These are phyloP conservation scores for Brachionus angularis DNA, from an alignment of 1,140 invertebrate species.

Conservation along the genomic window DNA sequence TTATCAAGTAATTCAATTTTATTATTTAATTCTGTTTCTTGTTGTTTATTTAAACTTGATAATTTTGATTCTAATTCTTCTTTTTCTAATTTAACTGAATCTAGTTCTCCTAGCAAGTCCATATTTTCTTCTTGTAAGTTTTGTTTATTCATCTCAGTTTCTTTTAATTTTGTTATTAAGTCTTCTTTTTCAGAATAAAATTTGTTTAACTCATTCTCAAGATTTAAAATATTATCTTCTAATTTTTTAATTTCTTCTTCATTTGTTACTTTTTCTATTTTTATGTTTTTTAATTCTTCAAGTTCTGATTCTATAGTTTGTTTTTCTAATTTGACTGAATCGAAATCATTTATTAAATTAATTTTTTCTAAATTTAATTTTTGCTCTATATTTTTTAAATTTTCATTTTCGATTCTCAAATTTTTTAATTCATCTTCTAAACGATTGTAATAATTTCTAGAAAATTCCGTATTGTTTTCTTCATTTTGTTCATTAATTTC, in stretches of 20 bases:
- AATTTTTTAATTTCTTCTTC: too few species aligned
- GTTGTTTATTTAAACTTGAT: too few species aligned
- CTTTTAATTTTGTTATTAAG: not conserved
- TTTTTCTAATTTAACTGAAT: not conserved
- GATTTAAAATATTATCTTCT: not conserved
- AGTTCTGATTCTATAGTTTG: not conserved
- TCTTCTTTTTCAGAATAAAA: not conserved
- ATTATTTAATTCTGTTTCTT: too few species aligned
- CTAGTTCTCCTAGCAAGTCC: slow-evolving; percentile 21
- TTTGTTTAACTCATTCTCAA: not conserved
- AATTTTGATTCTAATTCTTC: not conserved
- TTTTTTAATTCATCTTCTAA: not conserved
- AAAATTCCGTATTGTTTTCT: too few species aligned
- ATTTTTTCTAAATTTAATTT: not conserved
- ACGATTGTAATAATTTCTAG: not conserved
- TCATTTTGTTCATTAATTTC: too few species aligned
- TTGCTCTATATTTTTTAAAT: not conserved
- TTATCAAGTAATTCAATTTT: too few species aligned
- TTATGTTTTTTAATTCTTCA: not conserved
- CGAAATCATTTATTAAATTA: not conserved
- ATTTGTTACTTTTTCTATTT: too few species aligned
- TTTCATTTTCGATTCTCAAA: not conserved
- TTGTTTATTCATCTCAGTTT: not conserved
- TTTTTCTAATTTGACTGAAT: not conserved
- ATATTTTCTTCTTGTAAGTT: not conserved